Evolutionary conservation across 2,888 invertebrate species (phyloP).

Genomic region (Leucoma salicis): DNA sequence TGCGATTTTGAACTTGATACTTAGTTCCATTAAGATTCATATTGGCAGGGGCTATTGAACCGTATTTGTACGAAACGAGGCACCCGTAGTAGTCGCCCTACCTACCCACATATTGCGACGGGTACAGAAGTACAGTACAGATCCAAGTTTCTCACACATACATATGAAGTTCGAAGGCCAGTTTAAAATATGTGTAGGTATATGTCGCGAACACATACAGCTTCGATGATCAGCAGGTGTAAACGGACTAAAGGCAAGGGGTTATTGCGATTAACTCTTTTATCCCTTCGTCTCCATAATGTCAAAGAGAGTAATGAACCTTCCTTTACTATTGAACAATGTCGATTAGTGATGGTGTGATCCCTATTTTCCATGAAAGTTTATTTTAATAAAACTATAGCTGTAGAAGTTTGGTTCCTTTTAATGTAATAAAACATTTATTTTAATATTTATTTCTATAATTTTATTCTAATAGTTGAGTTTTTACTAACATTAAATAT

Average conservation of each 20-base stretch:
- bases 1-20: conserved; percentile 63
- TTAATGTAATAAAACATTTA: no score
- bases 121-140: conserved; percentile 78
- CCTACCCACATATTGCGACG: conserved; percentile 79
- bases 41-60: conserved; percentile 68
- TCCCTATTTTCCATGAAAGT: conserved; percentile 32
- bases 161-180: conserved; percentile 74
- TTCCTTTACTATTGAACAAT: conserved; percentile 72
- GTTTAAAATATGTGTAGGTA: conserved; percentile 74
- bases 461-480: no score
- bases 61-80: conserved; percentile 66
- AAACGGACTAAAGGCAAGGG: conserved; percentile 78
- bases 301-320: conserved; percentile 81
- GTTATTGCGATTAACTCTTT: conserved; percentile 81
- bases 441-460: no score
- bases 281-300: conserved; percentile 79
- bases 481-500: no score
- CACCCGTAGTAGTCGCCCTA: conserved; percentile 77
- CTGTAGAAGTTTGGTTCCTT: no score
- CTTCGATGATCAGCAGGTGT: conserved; percentile 82
- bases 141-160: conserved; percentile 72
- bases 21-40: conserved; percentile 65
- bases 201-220: conserved; percentile 79
- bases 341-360: conserved; percentile 74
- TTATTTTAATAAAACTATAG: no score